Conservation (phyloP, 2,888 invertebrate genomes). For the Cosmorhoe ocellata region DNA sequence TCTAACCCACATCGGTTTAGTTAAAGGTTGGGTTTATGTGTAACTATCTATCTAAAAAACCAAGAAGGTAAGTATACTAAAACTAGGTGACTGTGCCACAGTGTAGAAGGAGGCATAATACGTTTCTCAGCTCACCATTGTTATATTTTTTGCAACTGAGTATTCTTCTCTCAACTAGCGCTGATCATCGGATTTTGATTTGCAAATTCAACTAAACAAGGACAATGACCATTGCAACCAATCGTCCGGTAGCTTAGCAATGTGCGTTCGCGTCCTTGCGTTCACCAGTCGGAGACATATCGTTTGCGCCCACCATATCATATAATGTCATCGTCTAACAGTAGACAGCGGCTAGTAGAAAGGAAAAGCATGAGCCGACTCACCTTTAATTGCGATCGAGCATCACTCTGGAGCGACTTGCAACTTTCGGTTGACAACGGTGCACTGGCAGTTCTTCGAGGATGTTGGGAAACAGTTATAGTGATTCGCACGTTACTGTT, state of each 20-base stretch:
- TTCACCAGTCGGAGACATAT: constrained; percentile 59
- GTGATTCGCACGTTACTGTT: constrained; percentile 62
- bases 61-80: constrained; percentile 17
- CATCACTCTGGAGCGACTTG: constrained; percentile 54
- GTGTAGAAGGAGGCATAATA: constrained; percentile 23
- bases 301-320: constrained; percentile 65
- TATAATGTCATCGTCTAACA: constrained; percentile 69
- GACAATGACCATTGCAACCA: constrained; percentile 37
- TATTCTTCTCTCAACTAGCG: constrained; percentile 29
- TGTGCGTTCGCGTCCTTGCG: constrained; percentile 67
- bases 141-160: constrained; percentile 37
- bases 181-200: constrained; percentile 39
- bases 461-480: constrained; percentile 53
- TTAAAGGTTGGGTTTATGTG: no score
- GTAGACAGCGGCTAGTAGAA: constrained; percentile 58
- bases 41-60: constrained; percentile 39
- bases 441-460: constrained; percentile 40
- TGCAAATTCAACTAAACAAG: constrained; percentile 33
- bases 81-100: constrained; percentile 35
- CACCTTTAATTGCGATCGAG: constrained; percentile 65
- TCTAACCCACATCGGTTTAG: constrained; percentile 38
- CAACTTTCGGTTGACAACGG: constrained; percentile 42
- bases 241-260: constrained; percentile 45
- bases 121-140: constrained; percentile 34
- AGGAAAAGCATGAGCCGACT: constrained; percentile 53